phyloP scores from a whole-genome alignment of 2,797 vertebrate species.

The Mallotus villosus region DNA sequence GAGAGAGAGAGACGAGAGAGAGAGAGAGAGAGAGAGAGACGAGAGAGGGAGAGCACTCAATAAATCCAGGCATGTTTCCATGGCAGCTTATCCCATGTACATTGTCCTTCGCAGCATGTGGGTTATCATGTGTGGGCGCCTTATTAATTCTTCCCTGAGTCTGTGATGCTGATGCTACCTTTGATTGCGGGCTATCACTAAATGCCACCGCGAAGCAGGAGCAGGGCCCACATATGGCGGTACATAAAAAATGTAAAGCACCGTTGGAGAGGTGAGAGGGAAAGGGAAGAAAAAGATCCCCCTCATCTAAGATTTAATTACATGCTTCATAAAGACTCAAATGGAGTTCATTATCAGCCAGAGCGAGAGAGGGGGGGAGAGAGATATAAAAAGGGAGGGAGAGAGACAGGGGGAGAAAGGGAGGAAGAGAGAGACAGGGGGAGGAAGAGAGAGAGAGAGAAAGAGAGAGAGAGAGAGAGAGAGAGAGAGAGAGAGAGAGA shows the following conservation, averaged over 20 bases:
- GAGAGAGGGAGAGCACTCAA: constrained; percentile 37
- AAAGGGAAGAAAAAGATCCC: constrained; percentile 8
- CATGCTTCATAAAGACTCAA: constrained; percentile 46
- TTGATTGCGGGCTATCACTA: constrained; percentile 49
- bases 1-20: no score
- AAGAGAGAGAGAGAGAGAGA: background rate
- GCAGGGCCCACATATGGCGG: constrained; percentile 36
- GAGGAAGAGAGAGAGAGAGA: background rate
- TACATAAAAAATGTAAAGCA: constrained; percentile 42
- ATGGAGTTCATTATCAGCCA: constrained; percentile 1
- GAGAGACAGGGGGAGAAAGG: no score
- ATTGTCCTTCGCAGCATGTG: constrained; percentile 54
- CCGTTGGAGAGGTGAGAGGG: background rate
- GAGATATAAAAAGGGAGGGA: no score
- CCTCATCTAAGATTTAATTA: constrained; percentile 47
- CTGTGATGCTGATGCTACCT: constrained; percentile 50
- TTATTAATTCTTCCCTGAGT: constrained; percentile 49
- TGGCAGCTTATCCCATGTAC: constrained; percentile 64
- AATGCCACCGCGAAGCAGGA: constrained; percentile 47
- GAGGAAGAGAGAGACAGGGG: no score
- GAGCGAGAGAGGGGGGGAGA: background rate
- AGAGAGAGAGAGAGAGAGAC: background rate
- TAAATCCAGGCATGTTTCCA: constrained; percentile 60
- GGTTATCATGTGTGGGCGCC: constrained; percentile 54
- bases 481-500: no score